phyloP scores from a whole-genome alignment of 2,797 vertebrate species.

The Myiothlypis chrysogaster region DNA sequence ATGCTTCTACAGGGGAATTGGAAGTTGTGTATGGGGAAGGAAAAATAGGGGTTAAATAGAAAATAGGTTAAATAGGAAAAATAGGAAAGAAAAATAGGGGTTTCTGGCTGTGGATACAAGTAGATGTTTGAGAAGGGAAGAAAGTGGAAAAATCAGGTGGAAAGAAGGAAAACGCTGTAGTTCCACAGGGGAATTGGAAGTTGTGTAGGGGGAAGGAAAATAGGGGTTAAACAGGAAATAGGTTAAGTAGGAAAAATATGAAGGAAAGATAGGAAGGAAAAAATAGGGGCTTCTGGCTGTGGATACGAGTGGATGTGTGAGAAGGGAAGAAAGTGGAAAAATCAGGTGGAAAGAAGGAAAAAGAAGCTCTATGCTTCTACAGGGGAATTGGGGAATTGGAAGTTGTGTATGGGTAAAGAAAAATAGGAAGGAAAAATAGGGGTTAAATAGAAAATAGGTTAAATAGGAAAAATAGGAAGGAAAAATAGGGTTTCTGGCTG shows the following conservation, averaged over 20 bases:
- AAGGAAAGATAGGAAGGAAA: background rate
- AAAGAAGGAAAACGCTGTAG: background rate
- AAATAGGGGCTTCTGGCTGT: rapidly evolving
- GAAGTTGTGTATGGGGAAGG: no score
- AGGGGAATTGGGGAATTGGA: background rate
- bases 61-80: background rate
- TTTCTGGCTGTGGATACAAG: rapidly evolving
- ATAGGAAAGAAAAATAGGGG: no score
- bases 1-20: no score
- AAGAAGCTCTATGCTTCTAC: background rate
- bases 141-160: background rate
- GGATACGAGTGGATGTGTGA: rapidly evolving
- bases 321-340: background rate
- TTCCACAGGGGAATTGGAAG: background rate
- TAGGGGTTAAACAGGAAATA: no score
- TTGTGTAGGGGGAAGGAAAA: background rate
- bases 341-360: background rate
- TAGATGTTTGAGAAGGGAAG: background rate
- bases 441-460: no score
- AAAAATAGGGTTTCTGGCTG: background rate
- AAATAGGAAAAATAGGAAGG: background rate
- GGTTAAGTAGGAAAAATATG: no score
- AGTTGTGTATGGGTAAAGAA: background rate
- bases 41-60: no score
- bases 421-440: no score